These are phyloP conservation scores for Halotydeus destructor DNA, from an alignment of 1,140 invertebrate genomes.

Conservation along the genomic window DNA sequence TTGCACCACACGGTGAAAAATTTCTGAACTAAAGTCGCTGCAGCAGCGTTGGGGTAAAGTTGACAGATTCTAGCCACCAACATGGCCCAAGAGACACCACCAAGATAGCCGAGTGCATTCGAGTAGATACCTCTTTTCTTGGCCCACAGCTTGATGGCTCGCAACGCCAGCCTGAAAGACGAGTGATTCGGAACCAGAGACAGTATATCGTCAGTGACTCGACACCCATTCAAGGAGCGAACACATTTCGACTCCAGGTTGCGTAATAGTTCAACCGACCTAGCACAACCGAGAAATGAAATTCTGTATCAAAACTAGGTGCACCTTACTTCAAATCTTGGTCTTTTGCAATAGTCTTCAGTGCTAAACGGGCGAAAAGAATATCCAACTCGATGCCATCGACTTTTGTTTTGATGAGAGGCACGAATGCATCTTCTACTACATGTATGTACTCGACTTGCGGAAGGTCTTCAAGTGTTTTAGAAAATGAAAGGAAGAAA, in stretches of 20 bases:
- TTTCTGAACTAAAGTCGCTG: slow-evolving; percentile 84
- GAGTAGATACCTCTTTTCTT: slow-evolving; percentile 95
- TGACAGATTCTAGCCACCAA: slow-evolving; percentile 93
- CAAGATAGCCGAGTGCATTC: slow-evolving; percentile 89
- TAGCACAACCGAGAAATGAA: slow-evolving; percentile 13
- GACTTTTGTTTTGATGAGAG: slow-evolving; percentile 98
- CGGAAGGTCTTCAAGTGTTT: slow-evolving; percentile 60
- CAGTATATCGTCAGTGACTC: slow-evolving; percentile 95
- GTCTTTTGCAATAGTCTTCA: slow-evolving; percentile 68
- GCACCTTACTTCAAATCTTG: slow-evolving; percentile 41
- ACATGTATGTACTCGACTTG: slow-evolving; percentile 66
- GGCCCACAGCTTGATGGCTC: slow-evolving; percentile 95
- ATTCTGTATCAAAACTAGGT: no score
- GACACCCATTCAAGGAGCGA: slow-evolving; percentile 84
- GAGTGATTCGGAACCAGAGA: slow-evolving; percentile 83
- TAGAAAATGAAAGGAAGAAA: slow-evolving; percentile 86
- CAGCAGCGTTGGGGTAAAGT: slow-evolving; percentile 87
- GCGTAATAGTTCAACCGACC: slow-evolving; percentile 74
- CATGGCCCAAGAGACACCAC: slow-evolving; percentile 99
- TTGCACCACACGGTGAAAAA: slow-evolving; percentile 94
- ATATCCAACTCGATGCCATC: slow-evolving; percentile 91
- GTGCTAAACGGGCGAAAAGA: slow-evolving; percentile 75
- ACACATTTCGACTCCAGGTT: slow-evolving; percentile 93
- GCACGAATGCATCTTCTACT: slow-evolving; percentile 96
- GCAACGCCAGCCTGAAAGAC: slow-evolving; percentile 72